phyloP scores from a whole-genome alignment of 2,113 vertebrate species.

The Channa argus region DNA sequence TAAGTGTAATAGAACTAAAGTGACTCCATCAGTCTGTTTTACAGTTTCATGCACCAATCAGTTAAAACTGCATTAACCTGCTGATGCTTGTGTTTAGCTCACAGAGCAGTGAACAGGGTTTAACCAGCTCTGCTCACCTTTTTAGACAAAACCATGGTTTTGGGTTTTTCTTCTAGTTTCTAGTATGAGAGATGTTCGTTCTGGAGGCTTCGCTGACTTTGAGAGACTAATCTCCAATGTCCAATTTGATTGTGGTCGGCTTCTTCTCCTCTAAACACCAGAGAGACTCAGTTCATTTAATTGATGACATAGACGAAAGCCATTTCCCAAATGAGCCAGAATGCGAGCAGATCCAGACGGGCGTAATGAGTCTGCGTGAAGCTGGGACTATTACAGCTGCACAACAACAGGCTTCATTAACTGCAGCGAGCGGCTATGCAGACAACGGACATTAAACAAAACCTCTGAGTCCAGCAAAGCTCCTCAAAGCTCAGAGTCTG shows the following conservation, averaged over 20 bases:
- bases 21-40: too few relatives aligned
- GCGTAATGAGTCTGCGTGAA: constrained; percentile 27
- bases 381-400: constrained; percentile 23
- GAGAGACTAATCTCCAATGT: constrained; percentile 6
- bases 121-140: too few relatives aligned
- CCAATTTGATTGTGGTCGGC: background rate
- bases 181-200: background rate
- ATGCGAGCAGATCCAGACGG: background rate
- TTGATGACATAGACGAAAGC: constrained; percentile 32
- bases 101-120: too few relatives aligned
- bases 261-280: background rate
- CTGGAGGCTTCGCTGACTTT: background rate
- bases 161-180: too few relatives aligned
- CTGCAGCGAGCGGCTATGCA: constrained; percentile 28
- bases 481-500: too few relatives aligned
- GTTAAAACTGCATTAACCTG: too few relatives aligned
- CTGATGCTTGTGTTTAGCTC: too few relatives aligned
- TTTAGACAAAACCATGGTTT: too few relatives aligned
- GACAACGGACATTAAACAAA: constrained; percentile 2
- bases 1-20: too few relatives aligned
- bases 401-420: constrained; percentile 46
- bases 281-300: constrained; percentile 5
- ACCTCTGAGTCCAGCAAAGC: constrained; percentile 4
- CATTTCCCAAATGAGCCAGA: constrained; percentile 24
- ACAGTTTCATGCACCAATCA: too few relatives aligned